Conservation (phyloP, 2,888 invertebrate species). For the Ectemnius lituratus region DNA sequence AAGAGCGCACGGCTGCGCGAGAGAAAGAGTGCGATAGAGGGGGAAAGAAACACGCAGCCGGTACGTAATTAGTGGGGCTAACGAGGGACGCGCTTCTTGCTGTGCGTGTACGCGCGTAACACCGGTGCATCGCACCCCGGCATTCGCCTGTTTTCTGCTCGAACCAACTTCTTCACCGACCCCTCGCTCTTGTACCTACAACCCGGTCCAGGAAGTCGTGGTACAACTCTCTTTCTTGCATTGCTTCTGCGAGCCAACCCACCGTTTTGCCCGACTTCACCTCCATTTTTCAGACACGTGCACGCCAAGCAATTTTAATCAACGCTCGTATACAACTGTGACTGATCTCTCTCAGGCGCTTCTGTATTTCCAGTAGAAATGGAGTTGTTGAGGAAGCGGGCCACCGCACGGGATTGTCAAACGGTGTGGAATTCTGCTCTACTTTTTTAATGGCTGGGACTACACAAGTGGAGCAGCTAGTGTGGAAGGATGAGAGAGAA, state of each 20-base stretch:
- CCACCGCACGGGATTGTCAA: neutral
- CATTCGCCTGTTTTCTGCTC: conserved; percentile 53
- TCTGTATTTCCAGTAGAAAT: neutral
- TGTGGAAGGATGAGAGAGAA: conserved; percentile 17
- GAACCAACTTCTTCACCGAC: conserved; percentile 39
- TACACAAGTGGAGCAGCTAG: neutral
- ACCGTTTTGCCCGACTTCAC: neutral
- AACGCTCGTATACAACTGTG: neutral
- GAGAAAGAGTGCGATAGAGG: neutral
- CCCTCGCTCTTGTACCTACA: neutral
- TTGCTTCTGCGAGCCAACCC: neutral
- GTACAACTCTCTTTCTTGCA: neutral
- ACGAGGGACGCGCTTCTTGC: conserved; percentile 72
- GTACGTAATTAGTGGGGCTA: conserved; percentile 72
- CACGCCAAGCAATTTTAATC: conserved; percentile 2
- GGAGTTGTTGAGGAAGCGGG: conserved; percentile 1
- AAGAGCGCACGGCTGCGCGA: conserved; percentile 27
- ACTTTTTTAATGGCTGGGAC: neutral
- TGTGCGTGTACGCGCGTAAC: conserved; percentile 56
- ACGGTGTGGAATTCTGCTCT: neutral
- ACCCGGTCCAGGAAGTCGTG: neutral
- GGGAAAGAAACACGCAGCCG: conserved; percentile 8
- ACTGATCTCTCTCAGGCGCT: neutral
- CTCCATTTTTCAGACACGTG: neutral
- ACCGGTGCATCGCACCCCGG: conserved; percentile 45